Base-by-base conservation (phyloP, 2,113 vertebrate species). In the Zingel zingel region DNA sequence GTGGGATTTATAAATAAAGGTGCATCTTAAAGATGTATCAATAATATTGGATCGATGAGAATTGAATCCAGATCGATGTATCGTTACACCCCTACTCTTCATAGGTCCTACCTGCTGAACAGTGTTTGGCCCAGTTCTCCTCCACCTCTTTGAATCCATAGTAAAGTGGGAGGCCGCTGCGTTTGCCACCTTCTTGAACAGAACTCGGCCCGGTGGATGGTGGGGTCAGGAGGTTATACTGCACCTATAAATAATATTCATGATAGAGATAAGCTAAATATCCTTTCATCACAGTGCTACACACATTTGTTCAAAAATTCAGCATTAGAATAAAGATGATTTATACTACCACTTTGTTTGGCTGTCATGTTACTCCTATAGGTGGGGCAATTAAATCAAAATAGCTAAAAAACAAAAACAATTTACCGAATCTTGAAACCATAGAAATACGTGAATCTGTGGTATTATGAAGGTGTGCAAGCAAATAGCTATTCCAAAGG, bases 131-230 rank as follows among this genome's bases (percentile, higher is more conserved):
- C 98, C 98, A 99, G 94, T 99, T 99, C 86, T 99, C 98, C 92
- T 99, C 98, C 79, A 99, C 98, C 91, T 99, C 98, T 90, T 98
- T 99, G 90, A 99, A 99, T 3, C 97, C 97, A 47, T 98, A 97
- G 94, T 99, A 99, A 59, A 98, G 95, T 0, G 97, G 98, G 8
- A 94, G 79, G 23, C 95, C 82, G 0, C 85, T 85, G 33, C 96
- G 93, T 82, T 96, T 93, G 25, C 82, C 94, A 2, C 94, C 94
- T 1, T 99, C 98, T 78, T 97, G 97, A 81, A 93, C 94, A 39
- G 96, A 95, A 59, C 92, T 91, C 25, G 94, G 93, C 82, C 97
- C 97, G 7, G 95, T 95, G 74, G 96, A 93, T 73, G 98, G 97
- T 5, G 98, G 97, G 3, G 97, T 99, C 33, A 99, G 94, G 54